A percentile compares a stretch with the other conserved stretches of the same genome.
Evolutionary conservation across 2,113 vertebrate genomes (phyloP).

Genomic region (Acrocephalus kingi): DNA sequence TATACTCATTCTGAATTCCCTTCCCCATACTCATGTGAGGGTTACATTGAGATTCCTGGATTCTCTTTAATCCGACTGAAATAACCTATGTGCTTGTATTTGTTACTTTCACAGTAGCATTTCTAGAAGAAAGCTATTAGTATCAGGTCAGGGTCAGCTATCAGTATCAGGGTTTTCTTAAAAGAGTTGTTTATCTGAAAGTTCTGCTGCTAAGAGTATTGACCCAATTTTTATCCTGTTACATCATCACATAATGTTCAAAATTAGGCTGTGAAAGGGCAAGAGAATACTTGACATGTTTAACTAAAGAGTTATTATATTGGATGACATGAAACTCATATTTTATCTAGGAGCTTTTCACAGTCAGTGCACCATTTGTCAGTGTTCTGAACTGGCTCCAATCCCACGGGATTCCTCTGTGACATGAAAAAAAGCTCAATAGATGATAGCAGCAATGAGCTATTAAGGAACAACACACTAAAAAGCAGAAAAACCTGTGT

Average conservation of each 20-base stretch:
- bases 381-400: neutral
- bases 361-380: neutral
- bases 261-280: neutral
- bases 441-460: neutral
- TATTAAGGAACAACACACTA: neutral
- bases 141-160: conserved; percentile 34
- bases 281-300: neutral
- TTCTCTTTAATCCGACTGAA: conserved; percentile 65
- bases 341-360: neutral
- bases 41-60: conserved; percentile 62
- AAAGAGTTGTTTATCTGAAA: conserved; percentile 4
- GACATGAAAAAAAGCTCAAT: neutral
- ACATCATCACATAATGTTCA: neutral
- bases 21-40: conserved; percentile 59
- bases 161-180: conserved; percentile 31
- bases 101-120: conserved; percentile 33
- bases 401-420: neutral
- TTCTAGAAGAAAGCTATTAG: conserved; percentile 19
- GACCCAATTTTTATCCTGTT: neutral
- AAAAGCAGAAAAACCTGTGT: neutral
- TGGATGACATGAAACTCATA: neutral
- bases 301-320: neutral
- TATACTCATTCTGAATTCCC: conserved; percentile 65
- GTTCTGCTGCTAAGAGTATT: neutral
- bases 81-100: neutral